These are phyloP conservation scores for Neodiprion virginianus DNA, from an alignment of 1,140 invertebrate genomes.

Conservation along the genomic window DNA sequence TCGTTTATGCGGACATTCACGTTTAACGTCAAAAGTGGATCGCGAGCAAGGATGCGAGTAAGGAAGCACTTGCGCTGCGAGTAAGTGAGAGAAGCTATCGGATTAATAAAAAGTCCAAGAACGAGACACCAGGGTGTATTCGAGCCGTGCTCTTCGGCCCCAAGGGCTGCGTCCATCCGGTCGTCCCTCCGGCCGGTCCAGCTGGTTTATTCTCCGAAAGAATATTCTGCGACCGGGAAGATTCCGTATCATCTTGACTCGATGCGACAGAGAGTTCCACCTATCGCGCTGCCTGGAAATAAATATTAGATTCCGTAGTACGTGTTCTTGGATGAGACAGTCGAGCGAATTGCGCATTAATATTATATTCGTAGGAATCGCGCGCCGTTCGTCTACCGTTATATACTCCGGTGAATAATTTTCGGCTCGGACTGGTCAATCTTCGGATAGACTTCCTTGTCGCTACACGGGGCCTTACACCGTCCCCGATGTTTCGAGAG, in stretches of 20 bases:
- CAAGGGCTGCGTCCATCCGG: not conserved
- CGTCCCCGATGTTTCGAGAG: too few species aligned
- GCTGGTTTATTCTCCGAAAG: not conserved
- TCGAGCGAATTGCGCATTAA: conserved; percentile 20
- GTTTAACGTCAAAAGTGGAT: too few species aligned
- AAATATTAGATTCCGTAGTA: conserved; percentile 19
- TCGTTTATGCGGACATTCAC: too few species aligned
- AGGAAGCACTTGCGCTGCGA: too few species aligned
- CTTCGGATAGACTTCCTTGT: not conserved
- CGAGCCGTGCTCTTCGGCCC: not conserved
- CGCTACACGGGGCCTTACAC: too few species aligned
- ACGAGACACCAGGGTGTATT: not conserved
- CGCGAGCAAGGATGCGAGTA: too few species aligned
- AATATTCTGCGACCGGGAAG: not conserved
- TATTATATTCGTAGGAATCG: conserved; percentile 16
- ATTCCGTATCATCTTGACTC: conserved; percentile 1
- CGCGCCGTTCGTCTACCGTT: not conserved
- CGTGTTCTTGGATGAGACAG: not conserved
- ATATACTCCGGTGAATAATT: not conserved
- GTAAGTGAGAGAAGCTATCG: not conserved
- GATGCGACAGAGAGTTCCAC: not conserved
- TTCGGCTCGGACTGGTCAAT: not conserved
- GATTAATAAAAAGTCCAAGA: not conserved
- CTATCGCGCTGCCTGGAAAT: not conserved
- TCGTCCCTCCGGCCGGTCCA: not conserved